Evolutionary conservation across 2,113 vertebrate species (phyloP).

Genomic region (Thamnophis sirtalis): DNA sequence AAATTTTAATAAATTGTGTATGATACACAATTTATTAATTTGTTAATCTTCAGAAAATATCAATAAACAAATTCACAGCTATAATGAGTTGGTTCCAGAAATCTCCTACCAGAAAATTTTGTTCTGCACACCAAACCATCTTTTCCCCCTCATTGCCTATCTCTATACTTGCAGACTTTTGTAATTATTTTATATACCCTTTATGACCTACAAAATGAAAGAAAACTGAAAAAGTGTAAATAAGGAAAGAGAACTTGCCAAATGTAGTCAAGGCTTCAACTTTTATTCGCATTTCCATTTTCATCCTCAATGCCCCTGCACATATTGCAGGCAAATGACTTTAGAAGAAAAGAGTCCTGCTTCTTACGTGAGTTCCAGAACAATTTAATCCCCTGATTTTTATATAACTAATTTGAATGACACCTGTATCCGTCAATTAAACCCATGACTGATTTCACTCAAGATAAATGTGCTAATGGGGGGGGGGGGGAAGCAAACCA

Average conservation of each 20-base stretch:
- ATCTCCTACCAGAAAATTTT: not conserved
- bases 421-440: not conserved
- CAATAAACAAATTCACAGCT: not conserved
- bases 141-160: not conserved
- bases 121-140: not conserved
- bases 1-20: not conserved
- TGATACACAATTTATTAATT: not conserved
- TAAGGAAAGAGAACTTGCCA: not conserved
- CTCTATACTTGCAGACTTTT: not conserved
- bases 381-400: not conserved
- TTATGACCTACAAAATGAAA: not conserved
- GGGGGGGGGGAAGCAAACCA: not conserved
- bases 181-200: not conserved
- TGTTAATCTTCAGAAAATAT: not conserved
- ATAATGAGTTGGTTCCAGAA: not conserved
- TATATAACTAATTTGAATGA: not conserved
- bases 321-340: not conserved
- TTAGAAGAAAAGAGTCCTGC: not conserved
- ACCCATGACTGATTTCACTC: not conserved
- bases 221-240: not conserved
- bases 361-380: not conserved
- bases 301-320: not conserved
- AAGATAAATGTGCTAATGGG: not conserved
- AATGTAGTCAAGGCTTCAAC: not conserved
- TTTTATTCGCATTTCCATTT: not conserved